Base-by-base conservation (phyloP, 2,113 vertebrate genomes). In the Noctilio leporinus region DNA sequence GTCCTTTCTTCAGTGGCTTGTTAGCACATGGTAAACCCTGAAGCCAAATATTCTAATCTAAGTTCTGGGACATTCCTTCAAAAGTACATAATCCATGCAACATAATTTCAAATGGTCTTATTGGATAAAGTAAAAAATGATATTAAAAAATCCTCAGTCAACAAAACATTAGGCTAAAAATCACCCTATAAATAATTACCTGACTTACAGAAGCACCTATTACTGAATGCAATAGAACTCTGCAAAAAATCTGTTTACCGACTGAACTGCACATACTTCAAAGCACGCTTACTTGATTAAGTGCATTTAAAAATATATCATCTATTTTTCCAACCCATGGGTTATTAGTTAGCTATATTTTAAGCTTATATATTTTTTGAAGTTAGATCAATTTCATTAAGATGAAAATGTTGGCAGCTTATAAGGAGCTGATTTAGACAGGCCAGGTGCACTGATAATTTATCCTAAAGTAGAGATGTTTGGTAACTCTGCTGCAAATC, bases 391-490 rank as follows among this genome's bases (percentile, higher is more conserved):
- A 35, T 51, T 94, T 59, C 57, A 81, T 35, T 62, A 81, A 93
- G 59, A 64, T 85, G 51, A 81, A 85, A 95, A 81, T 85, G 38
- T 85, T 95, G 81, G 35, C 57, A 77, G 1, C n/a, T 72, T 87
- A 10, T 77, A 83, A 92, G 69, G 75, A 95, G 64, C 86, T 12
- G 11, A 59, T 84, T 91, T 93, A 86, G 43, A 40, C 82, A 57
- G 55, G 26, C 43, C 94, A 95, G 38, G 64, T 81, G 40, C 14
- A 11, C 57, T 59, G 40, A 28, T 47, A 87, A 12, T 91, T 93
- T 59, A 59, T 89, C 49, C 59, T 57, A 15, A 85, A 70, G 24
- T 24, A 80, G 67, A 57, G 40, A 91, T 70, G 53, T 87, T 75
- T 69, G 47, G 51, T 80, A 40, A 14, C 9, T 93, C 72, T 43